phyloP scores from a whole-genome alignment of 2,797 vertebrate genomes.

The Sebastes hopkinsi region DNA sequence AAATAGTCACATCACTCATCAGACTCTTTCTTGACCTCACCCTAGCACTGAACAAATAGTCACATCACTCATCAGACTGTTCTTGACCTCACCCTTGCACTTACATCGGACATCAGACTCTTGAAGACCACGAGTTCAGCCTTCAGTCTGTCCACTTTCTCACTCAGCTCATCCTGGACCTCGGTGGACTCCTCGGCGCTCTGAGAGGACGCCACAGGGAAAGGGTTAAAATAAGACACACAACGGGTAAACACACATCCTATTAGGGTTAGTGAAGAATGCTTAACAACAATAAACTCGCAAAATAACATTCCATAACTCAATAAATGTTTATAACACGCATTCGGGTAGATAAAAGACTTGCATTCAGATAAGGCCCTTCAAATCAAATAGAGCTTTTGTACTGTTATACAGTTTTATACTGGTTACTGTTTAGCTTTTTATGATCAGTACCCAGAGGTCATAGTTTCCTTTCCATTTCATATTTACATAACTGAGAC shows the following conservation, averaged over 20 bases:
- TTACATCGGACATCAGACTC: conserved; percentile 89
- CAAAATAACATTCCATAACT: neutral
- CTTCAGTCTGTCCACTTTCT: conserved; percentile 95
- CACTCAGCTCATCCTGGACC: conserved; percentile 91
- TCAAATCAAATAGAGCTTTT: neutral
- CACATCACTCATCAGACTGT: conserved; percentile 39
- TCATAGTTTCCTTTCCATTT: neutral
- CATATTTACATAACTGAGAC: neutral
- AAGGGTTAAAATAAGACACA: neutral
- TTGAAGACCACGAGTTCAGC: conserved; percentile 98
- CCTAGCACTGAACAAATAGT: no score
- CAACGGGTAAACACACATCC: neutral
- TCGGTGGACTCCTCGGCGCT: conserved; percentile 88
- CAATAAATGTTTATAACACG: neutral
- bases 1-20: conserved; percentile 88
- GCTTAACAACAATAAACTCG: neutral
- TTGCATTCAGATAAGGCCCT: neutral
- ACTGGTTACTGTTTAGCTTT: conserved; percentile 4
- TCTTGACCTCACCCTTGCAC: conserved; percentile 71
- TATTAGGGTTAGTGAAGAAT: neutral
- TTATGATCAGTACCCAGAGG: neutral
- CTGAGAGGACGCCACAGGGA: conserved; percentile 72
- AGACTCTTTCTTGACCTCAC: conserved; percentile 78
- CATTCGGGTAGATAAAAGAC: neutral
- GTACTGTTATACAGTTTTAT: neutral